Evolutionary conservation across 2,888 invertebrate species (phyloP), one percentile per base, ranked within the genome.

Genomic region (Drosophila tanythrix): DNA sequence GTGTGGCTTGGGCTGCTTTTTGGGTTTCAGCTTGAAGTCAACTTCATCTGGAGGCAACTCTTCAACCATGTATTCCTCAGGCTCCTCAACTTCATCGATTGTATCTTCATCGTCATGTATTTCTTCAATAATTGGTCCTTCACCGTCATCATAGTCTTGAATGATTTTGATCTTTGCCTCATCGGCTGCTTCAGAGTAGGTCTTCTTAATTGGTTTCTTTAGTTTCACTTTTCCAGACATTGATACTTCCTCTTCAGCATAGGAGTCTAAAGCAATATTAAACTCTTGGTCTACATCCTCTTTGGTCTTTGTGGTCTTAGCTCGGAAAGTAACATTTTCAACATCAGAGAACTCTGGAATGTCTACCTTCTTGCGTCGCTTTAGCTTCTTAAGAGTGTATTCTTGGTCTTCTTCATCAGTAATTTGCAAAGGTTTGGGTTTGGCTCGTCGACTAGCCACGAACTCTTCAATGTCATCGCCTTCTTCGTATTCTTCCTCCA

Each of bases 221-320:
- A 97, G 89, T 93, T 96, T 96, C 0, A 97, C 96, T 93, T 96
- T 97, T 68, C 97, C 96, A 4, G 96, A 96, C 96, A 97, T 96
- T 11, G 97, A 96, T 81, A 97, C 96, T 93, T 97, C 97, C 94
- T 97, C 97, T 93, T 97, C 97, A 46, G 97, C 97, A 91, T 97
- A 97, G 0, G 96, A 96, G 93, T 97, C 96, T 72, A 97, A 93
- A 15, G 96, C 96, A 79, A 97, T 97, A 92, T 96, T 97, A 91
- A 97, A 97, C 93, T 97, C 97, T 93, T 97, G 97, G 90, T 97
- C 97, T 18, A 97, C 96, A 86, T 97, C 96, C 94, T 97, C 97
- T 92, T 96, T 96, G 0, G 96, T 96, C 94, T 96, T 97, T 0
- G 95, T 96, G 7, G 94, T 93, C 92, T 95, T 96, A 15, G 97